Conservation (phyloP, 2,888 invertebrate genomes). For the Mactromeris polynyma region DNA sequence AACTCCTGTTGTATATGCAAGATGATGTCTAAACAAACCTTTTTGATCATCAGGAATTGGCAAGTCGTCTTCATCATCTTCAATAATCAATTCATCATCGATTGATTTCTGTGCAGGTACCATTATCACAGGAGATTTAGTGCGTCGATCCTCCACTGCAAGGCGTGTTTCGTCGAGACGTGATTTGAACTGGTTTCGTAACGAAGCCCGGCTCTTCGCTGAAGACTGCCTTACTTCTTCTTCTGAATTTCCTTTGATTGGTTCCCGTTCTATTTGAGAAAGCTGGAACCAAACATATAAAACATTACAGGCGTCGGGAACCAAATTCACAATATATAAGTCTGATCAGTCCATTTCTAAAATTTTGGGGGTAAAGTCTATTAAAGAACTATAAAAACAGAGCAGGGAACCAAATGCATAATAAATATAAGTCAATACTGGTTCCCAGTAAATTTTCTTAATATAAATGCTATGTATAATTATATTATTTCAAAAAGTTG, state of each 20-base stretch:
- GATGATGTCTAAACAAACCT: constrained; percentile 57
- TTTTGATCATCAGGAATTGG: constrained; percentile 76
- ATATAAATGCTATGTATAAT: too few species aligned
- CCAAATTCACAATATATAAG: neutral
- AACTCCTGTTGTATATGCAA: too few species aligned
- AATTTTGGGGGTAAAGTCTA: too few species aligned
- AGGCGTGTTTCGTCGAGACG: constrained; percentile 78
- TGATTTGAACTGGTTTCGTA: constrained; percentile 79
- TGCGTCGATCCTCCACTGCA: constrained; percentile 80
- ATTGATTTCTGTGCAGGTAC: constrained; percentile 78
- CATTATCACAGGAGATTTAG: constrained; percentile 80
- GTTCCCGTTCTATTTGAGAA: constrained; percentile 59
- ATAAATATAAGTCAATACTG: too few species aligned
- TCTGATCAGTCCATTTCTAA: too few species aligned
- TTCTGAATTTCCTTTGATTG: constrained; percentile 64
- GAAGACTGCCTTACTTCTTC: constrained; percentile 77
- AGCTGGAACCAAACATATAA: constrained; percentile 20
- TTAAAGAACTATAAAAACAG: too few species aligned
- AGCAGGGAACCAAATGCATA: too few species aligned
- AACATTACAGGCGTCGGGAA: neutral
- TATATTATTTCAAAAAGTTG: too few species aligned
- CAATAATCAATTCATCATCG: constrained; percentile 79
- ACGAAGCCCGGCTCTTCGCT: constrained; percentile 79
- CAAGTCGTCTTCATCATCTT: constrained; percentile 82
- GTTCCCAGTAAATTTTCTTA: too few species aligned